A percentile compares a stretch with the other conserved stretches of the same genome.
These are phyloP conservation scores for Grantiella picta DNA, from an alignment of 2,113 vertebrate species.

Conservation along the genomic window DNA sequence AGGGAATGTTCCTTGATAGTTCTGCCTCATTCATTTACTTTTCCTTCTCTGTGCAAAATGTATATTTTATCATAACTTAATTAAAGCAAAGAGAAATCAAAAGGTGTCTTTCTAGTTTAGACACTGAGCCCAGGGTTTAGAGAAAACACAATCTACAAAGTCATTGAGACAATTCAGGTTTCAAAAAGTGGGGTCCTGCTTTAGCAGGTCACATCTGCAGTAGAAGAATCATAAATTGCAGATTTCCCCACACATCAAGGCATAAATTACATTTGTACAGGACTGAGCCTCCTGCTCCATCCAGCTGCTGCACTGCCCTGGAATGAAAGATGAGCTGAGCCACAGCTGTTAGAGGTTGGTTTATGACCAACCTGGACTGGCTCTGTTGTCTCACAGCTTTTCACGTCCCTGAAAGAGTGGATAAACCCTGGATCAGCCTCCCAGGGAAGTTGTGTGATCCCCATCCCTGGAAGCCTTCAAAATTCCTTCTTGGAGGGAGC, in stretches of 20 bases:
- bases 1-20: neutral
- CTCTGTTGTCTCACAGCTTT: accelerated
- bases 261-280: neutral
- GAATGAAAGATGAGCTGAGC: neutral
- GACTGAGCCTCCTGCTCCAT: neutral
- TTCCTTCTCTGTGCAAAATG: neutral
- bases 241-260: neutral
- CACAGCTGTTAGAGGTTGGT: neutral
- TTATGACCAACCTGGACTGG: neutral
- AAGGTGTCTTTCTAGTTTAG: neutral
- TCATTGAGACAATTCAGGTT: neutral
- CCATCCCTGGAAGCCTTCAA: neutral
- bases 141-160: neutral
- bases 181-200: neutral
- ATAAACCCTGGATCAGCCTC: neutral
- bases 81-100: neutral
- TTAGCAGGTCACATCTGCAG: neutral
- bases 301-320: neutral
- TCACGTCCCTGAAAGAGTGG: neutral
- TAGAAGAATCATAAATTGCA: neutral
- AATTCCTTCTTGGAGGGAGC: neutral
- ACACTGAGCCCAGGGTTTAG: neutral
- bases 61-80: neutral
- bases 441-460: too few relatives aligned
- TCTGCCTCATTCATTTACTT: neutral